Evolutionary conservation across 2,113 vertebrate species (phyloP), one percentile per base, ranked within the genome.

Genomic region (Gambusia affinis): DNA sequence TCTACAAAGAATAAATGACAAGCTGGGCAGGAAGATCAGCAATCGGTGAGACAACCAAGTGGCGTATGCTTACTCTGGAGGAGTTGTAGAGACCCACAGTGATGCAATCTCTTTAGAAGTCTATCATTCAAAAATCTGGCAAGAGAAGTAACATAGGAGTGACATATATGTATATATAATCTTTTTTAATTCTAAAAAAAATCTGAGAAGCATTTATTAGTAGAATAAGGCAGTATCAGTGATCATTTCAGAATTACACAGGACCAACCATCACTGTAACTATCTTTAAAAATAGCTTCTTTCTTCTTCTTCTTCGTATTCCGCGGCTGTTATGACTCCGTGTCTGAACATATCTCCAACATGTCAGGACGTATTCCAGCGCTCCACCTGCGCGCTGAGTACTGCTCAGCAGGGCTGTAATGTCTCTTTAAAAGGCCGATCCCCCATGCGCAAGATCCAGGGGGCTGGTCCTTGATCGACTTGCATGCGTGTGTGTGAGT

Each of bases 351-450:
- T 44, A 28, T 64, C 42, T 22, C 29, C 15, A 19, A 87, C 89
- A 90, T 89, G 89, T 80, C 86, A 70, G 66, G 85, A 92, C 91
- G 73, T 86, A 77, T 87, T 78, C 82, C 71, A 19, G 89, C 79
- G 15, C 80, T 91, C 73, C 61, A 63, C 67, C 65, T 78, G 74
- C 30, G 42, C 62, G 27, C 35, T 44, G 65, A 12, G 27, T 63
- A n/a, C 15, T 27, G 37, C 72, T 62, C 64, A 60, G 24, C 42
- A 15, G 65, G 68, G 67, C 75, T 77, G 89, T 8, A 62, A 35
- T 94, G 93, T 92, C 92, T 92, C 95, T 95, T 95, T 95, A 95
- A 95, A 94, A 94, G 94, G 93, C 94, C 8, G 93, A 93, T 91
- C 75, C 92, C 89, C 7, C 44, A 68, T 80, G 75, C 81, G 64